A percentile compares a stretch with the other conserved stretches of the same genome.
Evolutionary conservation across 2,113 vertebrate species (phyloP).

Genomic region (Lycocorax pyrrhopterus): DNA sequence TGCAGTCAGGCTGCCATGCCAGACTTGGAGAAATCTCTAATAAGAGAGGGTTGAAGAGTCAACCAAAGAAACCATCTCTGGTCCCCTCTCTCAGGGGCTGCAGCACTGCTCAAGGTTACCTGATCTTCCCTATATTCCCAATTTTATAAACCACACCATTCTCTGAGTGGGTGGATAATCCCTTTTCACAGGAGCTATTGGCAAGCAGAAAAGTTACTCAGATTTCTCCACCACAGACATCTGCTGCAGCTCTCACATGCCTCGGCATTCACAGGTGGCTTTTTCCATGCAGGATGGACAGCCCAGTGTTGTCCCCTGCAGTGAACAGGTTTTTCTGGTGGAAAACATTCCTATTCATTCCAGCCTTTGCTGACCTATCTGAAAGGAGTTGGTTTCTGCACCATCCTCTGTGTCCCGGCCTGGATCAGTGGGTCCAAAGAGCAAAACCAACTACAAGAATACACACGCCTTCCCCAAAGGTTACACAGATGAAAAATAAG

Average conservation of each 20-base stretch:
- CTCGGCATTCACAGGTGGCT: not conserved
- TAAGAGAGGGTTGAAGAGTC: not conserved
- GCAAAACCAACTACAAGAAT: not conserved
- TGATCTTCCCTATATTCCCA: not conserved
- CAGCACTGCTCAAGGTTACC: not conserved
- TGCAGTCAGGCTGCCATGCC: not conserved
- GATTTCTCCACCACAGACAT: not conserved
- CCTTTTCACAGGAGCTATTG: not conserved
- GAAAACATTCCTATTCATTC: not conserved
- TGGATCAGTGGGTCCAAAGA: not conserved
- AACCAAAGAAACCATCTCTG: not conserved
- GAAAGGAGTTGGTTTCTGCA: not conserved
- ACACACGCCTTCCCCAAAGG: accelerated
- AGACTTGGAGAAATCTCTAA: not conserved
- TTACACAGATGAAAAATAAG: not conserved
- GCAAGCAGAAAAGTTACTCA: not conserved
- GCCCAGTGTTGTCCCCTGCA: not conserved
- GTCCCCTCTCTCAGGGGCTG: not conserved
- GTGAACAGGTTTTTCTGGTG: not conserved
- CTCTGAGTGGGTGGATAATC: not conserved
- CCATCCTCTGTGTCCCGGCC: not conserved
- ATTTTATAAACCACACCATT: not conserved
- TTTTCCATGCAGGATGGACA: not conserved
- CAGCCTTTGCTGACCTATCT: not conserved
- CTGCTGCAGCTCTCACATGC: not conserved